Percentiles rank a stretch among this genome's conserved stretches.
These are phyloP conservation scores for Holothuria leucospilota DNA, from an alignment of 53 echinoderm and acorn worm genomes.

Conservation along the genomic window DNA sequence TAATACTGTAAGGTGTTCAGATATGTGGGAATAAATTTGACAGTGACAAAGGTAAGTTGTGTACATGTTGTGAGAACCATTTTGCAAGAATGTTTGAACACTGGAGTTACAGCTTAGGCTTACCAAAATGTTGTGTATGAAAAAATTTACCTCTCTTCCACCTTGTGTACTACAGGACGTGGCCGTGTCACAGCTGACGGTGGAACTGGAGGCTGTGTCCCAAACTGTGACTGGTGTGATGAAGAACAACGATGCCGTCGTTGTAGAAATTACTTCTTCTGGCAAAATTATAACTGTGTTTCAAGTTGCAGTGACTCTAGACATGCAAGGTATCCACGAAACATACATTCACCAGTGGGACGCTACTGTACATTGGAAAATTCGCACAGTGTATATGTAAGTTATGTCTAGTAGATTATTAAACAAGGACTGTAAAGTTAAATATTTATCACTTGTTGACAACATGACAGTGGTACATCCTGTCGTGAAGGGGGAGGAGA, in stretches of 20 bases:
- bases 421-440: no score
- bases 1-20: no score
- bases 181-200: slow-evolving; percentile 72
- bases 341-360: neutral
- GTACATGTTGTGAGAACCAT: no score
- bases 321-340: slow-evolving; percentile 25
- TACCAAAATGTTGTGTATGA: no score
- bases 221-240: slow-evolving; percentile 70
- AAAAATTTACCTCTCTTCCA: no score
- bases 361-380: slow-evolving; percentile 3
- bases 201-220: slow-evolving; percentile 85
- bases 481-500: no score
- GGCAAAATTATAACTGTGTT: slow-evolving; percentile 82
- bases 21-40: no score
- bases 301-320: slow-evolving; percentile 38
- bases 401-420: neutral
- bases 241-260: slow-evolving; percentile 66
- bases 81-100: no score
- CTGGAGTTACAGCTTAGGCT: no score
- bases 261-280: slow-evolving; percentile 71
- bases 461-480: no score
- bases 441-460: no score
- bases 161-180: slow-evolving; percentile 55
- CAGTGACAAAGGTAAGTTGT: no score
- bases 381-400: slow-evolving; percentile 5